Evolutionary conservation across 2,888 invertebrate species (phyloP).

Genomic region (Antitype chi): DNA sequence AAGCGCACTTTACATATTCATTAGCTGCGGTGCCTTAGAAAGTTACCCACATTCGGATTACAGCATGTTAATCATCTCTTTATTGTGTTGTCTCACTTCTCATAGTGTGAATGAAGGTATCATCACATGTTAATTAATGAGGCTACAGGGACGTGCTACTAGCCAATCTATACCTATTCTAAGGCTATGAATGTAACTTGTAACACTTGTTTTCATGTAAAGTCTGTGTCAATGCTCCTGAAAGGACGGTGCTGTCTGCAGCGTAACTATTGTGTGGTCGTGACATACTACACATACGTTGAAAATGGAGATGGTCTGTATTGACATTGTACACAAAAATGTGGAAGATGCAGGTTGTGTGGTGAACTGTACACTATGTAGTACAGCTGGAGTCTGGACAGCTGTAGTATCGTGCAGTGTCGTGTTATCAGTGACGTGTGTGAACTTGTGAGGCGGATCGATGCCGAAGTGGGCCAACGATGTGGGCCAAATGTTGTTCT

Average conservation of each 20-base stretch:
- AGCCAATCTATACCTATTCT: no score
- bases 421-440: constrained; percentile 61
- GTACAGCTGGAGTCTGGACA: background rate
- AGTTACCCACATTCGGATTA: constrained; percentile 3
- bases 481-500: constrained; percentile 67
- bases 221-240: background rate
- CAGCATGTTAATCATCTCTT: background rate
- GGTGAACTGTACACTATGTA: constrained; percentile 5
- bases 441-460: constrained; percentile 86
- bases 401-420: constrained; percentile 39
- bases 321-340: background rate
- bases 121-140: background rate
- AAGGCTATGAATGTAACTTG: background rate
- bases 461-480: constrained; percentile 76
- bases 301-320: background rate
- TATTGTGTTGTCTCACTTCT: constrained; percentile 10
- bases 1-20: constrained; percentile 58
- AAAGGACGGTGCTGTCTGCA: background rate
- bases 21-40: constrained; percentile 36
- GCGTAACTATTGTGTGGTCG: no score
- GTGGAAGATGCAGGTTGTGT: background rate
- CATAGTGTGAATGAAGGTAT: background rate
- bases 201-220: no score
- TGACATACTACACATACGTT: background rate
- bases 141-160: no score